Evolutionary conservation across 2,113 vertebrate genomes (phyloP).

Genomic region (Cephalopterus ornatus): DNA sequence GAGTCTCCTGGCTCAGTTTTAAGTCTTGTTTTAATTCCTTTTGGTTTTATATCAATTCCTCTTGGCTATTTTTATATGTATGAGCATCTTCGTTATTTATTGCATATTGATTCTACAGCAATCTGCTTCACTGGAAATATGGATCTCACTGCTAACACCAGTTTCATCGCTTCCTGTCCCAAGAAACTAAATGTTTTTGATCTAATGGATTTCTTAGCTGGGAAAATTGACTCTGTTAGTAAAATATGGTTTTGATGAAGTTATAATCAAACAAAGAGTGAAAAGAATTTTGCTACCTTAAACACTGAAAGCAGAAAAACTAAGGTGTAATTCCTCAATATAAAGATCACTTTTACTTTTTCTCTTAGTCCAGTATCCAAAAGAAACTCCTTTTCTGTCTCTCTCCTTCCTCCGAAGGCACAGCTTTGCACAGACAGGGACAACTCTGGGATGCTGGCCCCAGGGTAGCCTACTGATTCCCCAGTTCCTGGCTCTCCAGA

Average conservation of each 20-base stretch:
- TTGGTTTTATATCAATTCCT: conserved; percentile 20
- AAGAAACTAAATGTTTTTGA: conserved; percentile 16
- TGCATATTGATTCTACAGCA: conserved; percentile 21
- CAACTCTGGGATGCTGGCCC: accelerated
- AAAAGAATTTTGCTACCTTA: not conserved
- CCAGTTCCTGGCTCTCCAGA: accelerated
- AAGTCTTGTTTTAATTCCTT: conserved; percentile 37
- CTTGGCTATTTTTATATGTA: conserved; percentile 31
- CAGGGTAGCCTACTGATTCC: not conserved
- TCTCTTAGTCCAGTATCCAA: not conserved
- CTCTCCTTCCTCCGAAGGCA: not conserved
- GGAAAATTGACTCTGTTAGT: conserved; percentile 19
- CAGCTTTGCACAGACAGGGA: not conserved
- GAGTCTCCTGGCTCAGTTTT: conserved; percentile 26
- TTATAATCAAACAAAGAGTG: not conserved
- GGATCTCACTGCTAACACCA: not conserved
- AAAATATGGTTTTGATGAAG: not conserved
- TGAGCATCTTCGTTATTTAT: conserved; percentile 54
- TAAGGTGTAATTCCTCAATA: not conserved
- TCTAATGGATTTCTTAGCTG: not conserved
- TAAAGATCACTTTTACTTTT: not conserved
- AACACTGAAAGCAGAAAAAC: not conserved
- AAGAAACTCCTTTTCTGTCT: not conserved
- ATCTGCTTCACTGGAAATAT: not conserved
- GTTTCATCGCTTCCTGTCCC: not conserved